Evolutionary conservation across 2,888 invertebrate species (phyloP).

Genomic region (Copidosoma aretas): DNA sequence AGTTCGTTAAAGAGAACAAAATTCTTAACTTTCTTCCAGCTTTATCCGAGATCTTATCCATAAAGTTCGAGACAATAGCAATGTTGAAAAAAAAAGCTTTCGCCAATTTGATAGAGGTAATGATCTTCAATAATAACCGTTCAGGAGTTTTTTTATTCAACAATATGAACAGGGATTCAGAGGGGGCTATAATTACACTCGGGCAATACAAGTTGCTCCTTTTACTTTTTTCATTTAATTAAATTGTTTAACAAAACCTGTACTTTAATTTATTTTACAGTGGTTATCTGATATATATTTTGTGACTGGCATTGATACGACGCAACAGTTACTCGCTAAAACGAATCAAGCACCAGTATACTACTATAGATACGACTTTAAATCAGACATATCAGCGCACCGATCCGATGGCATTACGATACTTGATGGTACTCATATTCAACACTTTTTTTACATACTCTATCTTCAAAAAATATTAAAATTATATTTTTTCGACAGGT

Average conservation of each 20-base stretch:
- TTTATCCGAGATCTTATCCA: background rate
- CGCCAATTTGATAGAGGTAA: slow-evolving; percentile 5
- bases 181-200: no score
- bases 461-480: background rate
- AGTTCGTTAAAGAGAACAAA: background rate
- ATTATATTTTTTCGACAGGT: slow-evolving; percentile 7
- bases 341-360: slow-evolving; percentile 19
- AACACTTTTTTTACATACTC: background rate
- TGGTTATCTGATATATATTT: slow-evolving; percentile 7
- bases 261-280: background rate
- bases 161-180: background rate
- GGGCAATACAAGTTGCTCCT: no score
- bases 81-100: background rate
- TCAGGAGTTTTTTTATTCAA: background rate
- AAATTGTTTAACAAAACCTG: no score
- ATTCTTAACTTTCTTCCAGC: background rate
- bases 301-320: slow-evolving; percentile 22
- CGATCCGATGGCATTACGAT: no score
- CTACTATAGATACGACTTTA: slow-evolving; percentile 23
- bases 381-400: background rate
- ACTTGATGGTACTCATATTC: background rate
- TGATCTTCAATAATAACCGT: no score
- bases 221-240: background rate
- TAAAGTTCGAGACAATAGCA: background rate
- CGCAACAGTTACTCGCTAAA: slow-evolving; percentile 5